These are phyloP conservation scores for Asarcornis scutulata DNA, from an alignment of 2,113 vertebrate genomes.

Conservation along the genomic window DNA sequence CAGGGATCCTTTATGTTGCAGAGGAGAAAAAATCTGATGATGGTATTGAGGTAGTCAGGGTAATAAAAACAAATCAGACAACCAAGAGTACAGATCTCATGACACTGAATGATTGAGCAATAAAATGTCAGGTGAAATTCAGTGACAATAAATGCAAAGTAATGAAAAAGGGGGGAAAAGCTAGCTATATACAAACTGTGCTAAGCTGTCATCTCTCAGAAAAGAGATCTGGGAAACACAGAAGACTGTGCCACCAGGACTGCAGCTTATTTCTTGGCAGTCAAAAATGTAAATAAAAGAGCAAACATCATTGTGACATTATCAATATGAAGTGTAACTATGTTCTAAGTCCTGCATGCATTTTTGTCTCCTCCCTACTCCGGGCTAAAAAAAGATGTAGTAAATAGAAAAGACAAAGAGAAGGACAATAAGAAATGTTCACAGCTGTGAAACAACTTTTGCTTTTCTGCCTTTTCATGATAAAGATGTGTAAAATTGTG, in stretches of 20 bases:
- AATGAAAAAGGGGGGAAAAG: not conserved
- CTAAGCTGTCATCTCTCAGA: not conserved
- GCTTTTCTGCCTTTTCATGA: not conserved
- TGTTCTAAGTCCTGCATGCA: not conserved
- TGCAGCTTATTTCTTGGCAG: not conserved
- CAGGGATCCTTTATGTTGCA: not conserved
- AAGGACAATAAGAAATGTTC: not conserved
- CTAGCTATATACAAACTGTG: not conserved
- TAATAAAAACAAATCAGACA: not conserved
- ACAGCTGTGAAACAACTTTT: not conserved
- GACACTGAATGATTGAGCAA: not conserved
- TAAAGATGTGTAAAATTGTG: not conserved
- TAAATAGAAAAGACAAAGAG: not conserved
- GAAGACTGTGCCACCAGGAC: not conserved
- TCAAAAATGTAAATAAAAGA: not conserved
- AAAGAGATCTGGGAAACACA: not conserved
- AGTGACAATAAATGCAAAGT: not conserved
- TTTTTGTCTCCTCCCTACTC: not conserved
- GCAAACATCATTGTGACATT: not conserved
- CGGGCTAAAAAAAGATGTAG: not conserved
- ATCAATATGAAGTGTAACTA: not conserved
- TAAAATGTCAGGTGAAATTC: not conserved
- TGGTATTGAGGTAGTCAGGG: not conserved
- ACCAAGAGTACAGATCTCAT: not conserved
- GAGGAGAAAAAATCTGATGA: not conserved